phyloP scores from a whole-genome alignment of 2,888 invertebrate species.

The Conomelus anceps region DNA sequence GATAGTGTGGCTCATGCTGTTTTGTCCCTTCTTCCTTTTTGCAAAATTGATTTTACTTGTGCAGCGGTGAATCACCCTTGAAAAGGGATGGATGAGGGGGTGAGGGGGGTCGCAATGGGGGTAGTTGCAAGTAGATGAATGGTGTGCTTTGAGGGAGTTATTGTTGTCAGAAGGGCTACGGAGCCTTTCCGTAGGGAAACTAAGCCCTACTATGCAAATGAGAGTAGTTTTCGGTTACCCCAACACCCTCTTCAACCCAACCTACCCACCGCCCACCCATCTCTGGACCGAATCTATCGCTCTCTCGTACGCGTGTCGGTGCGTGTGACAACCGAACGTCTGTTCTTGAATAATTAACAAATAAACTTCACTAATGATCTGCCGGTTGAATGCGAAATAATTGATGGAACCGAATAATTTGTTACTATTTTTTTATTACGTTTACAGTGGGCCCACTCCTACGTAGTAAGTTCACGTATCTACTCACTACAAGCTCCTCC shows the following conservation, averaged over 20 bases:
- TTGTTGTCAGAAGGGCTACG: background rate
- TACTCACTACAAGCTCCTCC: too few relatives aligned
- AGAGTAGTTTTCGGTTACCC: background rate
- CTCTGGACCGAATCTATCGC: background rate
- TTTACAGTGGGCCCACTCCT: too few relatives aligned
- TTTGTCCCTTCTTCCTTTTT: background rate
- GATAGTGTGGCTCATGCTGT: background rate
- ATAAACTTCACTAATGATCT: background rate
- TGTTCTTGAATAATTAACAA: background rate
- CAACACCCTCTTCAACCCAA: background rate
- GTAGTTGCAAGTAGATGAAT: background rate
- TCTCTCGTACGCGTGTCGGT: background rate
- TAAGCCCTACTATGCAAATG: background rate
- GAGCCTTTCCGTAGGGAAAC: background rate
- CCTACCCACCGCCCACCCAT: background rate
- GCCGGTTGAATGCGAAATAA: background rate
- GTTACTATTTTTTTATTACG: too few relatives aligned
- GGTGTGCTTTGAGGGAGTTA: slow-evolving; percentile 1
- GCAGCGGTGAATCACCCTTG: background rate
- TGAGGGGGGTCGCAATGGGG: background rate
- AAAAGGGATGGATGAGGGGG: background rate
- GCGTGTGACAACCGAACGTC: background rate
- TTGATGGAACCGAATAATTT: background rate
- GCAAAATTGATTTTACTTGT: background rate
- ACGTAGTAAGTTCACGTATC: background rate